Conservation (phyloP, 1,140 invertebrate species). For the Caenorhabditis briggsae region DNA sequence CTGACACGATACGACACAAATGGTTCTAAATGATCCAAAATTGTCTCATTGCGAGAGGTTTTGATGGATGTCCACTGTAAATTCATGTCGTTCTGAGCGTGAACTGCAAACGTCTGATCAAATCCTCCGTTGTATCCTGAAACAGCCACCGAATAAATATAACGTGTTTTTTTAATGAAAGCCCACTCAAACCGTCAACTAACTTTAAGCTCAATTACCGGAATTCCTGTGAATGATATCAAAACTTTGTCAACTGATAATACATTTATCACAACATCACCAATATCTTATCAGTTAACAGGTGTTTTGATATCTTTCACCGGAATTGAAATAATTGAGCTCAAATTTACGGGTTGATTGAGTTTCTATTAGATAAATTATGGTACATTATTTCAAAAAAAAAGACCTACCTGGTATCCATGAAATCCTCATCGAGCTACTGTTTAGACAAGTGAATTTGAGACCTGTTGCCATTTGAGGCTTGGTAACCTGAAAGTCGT, state of each 20-base stretch:
- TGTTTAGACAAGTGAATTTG: conserved; percentile 65
- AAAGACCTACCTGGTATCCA: conserved; percentile 73
- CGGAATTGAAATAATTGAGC: not conserved
- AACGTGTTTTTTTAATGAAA: too few species aligned
- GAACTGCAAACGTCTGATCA: conserved; percentile 17
- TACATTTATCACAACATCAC: too few species aligned
- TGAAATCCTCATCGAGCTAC: conserved; percentile 64
- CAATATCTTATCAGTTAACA: too few species aligned
- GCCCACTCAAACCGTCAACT: too few species aligned
- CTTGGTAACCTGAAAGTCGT: conserved; percentile 66
- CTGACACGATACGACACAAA: conserved; percentile 67
- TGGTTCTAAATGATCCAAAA: conserved; percentile 59
- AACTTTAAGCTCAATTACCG: too few species aligned
- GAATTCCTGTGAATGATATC: too few species aligned
- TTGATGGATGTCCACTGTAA: conserved; percentile 44
- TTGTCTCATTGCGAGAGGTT: conserved; percentile 35
- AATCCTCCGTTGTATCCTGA: conserved; percentile 58
- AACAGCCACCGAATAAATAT: too few species aligned
- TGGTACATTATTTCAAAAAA: too few species aligned
- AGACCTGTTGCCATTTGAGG: conserved; percentile 68
- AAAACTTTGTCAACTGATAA: too few species aligned
- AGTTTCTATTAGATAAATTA: too few species aligned
- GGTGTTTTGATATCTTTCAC: too few species aligned
- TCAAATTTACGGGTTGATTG: too few species aligned
- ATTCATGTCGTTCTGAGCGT: conserved; percentile 2